Base-by-base conservation (phyloP, 2,797 vertebrate genomes). In the Acrossocheilus wenchowensis region DNA sequence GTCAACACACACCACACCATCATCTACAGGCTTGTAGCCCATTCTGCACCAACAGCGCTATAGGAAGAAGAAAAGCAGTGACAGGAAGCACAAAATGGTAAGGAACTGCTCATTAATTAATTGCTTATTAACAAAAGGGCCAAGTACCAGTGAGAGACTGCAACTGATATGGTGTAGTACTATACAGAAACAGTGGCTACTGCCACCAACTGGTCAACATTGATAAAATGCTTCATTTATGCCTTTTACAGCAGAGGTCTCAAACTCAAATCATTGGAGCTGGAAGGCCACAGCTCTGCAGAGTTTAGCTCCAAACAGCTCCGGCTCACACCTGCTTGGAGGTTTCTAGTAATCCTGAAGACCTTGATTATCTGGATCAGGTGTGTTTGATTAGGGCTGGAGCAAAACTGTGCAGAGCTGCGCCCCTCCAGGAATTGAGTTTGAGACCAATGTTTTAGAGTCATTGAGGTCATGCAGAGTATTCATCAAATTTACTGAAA, bases 11-110 rank as follows among this genome's bases (percentile, higher is more conserved):
- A 84, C 90, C 45, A 68, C n/a, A 0, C 87, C 85, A 0, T 92
- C 91, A 39, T 91, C 89, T 48, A 88, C 62, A 30, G 96, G 92
- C 73, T 81, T 89, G 86, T 94, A 97, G 11, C 97, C 97, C 30
- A 26, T 71, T 30, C 87, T 68, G 91, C 97, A 97, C 84, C 54
- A 87, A 89, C 97, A 98, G 1, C 79, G 92, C 97, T 98, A 73
- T 34, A 87, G 17, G 6, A 87, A 12, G 6, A 50, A 52, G 41
- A 21, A 34, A 26, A 36, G 30, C 41, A 14, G 23, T 62, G 45
- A 77, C 11, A 26, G 26, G 0, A 60, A 15, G 2, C 15, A 17
- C 36, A 72, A 52, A 43, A n/a, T 10, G 1, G 23, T 43, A 6
- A 41, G 23, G 4, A 50, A 34, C 64, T 66, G 14, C 30, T 17